Evolutionary conservation across 2,113 vertebrate genomes (phyloP), one percentile per base, ranked within the genome.

Genomic region (Spermophilus dauricus): DNA sequence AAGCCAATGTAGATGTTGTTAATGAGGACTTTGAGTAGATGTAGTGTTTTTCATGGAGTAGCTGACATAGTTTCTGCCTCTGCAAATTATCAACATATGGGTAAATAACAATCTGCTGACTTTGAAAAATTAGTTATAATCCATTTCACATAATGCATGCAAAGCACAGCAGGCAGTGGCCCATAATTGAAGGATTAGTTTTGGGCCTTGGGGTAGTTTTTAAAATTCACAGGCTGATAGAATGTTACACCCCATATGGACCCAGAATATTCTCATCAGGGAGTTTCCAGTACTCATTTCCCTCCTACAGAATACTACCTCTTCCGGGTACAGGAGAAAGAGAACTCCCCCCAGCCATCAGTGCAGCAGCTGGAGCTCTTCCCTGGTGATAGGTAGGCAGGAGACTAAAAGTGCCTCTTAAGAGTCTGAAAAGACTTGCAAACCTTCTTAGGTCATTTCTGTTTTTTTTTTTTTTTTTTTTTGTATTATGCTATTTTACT

Each of bases 111-210:
- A 96, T 98, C 96, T 97, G 95, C 95, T 97, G 97, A 98, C 96
- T 97, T 98, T 95, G 96, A 97, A 97, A 98, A 97, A 98, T 96
- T 98, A 96, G 95, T 94, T 98, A 92, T 97, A 94, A 97, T 90
- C 93, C 87, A 96, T 96, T 97, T 97, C 97, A 88, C 89, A 88
- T 78, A 96, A 95, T 91, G 89, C 37, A 75, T 78, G 76, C 85
- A 88, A 97, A 95, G 61, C 96, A 88, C 92, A 96, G 92, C 92
- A 97, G 89, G 97, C 92, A 90, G 72, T 91, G 56, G 86, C 95
- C 70, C 93, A 83, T 94, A 97, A 97, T 86, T 95, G 97, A 95
- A 97, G 96, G 96, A 97, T 97, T 98, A 96, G 92, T 96, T 97
- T 97, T 2, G 48, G 89, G 95, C 96, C 95, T 97, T 94, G 93